These are phyloP conservation scores for Andrena fulva DNA, from an alignment of 2,888 invertebrate species.

Conservation along the genomic window DNA sequence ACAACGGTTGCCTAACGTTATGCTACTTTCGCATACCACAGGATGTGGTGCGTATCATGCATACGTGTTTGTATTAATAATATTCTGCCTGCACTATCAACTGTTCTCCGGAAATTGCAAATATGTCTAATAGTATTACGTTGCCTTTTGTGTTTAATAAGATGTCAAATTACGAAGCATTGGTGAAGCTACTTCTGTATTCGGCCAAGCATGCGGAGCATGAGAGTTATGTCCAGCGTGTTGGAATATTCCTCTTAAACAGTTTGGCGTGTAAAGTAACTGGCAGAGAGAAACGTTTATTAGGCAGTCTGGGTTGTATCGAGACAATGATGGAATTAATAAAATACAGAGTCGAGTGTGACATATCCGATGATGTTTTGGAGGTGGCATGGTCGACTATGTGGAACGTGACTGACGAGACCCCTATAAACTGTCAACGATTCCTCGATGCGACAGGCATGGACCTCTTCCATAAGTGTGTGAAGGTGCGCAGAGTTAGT, in stretches of 20 bases:
- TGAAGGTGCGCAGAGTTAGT: slow-evolving; percentile 88
- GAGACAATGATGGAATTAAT: slow-evolving; percentile 96
- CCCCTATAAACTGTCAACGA: slow-evolving; percentile 95
- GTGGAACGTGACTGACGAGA: slow-evolving; percentile 99
- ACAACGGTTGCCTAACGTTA: slow-evolving; percentile 97
- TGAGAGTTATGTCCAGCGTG: slow-evolving; percentile 96
- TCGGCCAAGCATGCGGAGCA: slow-evolving; percentile 93
- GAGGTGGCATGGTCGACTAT: slow-evolving; percentile 99
- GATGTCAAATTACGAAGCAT: slow-evolving; percentile 95
- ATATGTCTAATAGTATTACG: neutral
- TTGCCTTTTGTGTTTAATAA: slow-evolving; percentile 80
- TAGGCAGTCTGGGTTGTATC: slow-evolving; percentile 94
- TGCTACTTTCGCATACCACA: slow-evolving; percentile 98
- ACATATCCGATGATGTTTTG: slow-evolving; percentile 96
- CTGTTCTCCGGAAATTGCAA: neutral
- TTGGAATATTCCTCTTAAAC: slow-evolving; percentile 97
- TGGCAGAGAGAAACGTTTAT: slow-evolving; percentile 94
- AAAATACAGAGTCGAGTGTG: slow-evolving; percentile 90
- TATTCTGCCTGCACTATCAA: neutral
- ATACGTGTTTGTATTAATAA: slow-evolving; percentile 9
- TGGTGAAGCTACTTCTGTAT: slow-evolving; percentile 93
- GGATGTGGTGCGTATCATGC: slow-evolving; percentile 91
- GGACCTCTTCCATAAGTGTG: slow-evolving; percentile 95
- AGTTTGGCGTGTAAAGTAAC: slow-evolving; percentile 98
- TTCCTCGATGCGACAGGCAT: slow-evolving; percentile 96